phyloP scores from a whole-genome alignment of 2,113 vertebrate species.

The Spea bombifrons region DNA sequence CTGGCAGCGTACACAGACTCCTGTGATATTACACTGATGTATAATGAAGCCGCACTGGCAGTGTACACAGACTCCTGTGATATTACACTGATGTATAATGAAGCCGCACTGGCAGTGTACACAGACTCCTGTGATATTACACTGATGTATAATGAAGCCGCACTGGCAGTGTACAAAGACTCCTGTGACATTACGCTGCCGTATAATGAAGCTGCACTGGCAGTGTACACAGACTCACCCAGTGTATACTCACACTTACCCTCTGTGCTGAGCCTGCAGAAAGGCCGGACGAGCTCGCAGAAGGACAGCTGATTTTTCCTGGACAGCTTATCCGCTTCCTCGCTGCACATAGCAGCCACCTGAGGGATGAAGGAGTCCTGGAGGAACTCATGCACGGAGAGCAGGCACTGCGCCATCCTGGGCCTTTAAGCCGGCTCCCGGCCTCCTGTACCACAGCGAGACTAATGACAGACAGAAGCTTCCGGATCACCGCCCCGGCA shows the following conservation, averaged over 20 bases:
- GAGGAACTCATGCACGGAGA: slow-evolving; percentile 94
- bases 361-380: slow-evolving; percentile 95
- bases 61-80: no score
- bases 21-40: no score
- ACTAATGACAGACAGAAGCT: background rate
- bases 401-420: slow-evolving; percentile 89
- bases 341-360: slow-evolving; percentile 91
- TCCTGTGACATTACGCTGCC: no score
- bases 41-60: no score
- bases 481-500: slow-evolving; percentile 44
- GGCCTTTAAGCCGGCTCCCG: slow-evolving; percentile 29
- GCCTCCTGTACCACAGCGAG: background rate
- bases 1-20: no score
- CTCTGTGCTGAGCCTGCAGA: slow-evolving; percentile 93
- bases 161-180: no score
- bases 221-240: background rate
- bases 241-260: slow-evolving; percentile 65
- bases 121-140: no score
- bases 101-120: no score
- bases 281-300: slow-evolving; percentile 88
- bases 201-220: no score
- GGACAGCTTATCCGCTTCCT: slow-evolving; percentile 85
- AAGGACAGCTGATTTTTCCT: slow-evolving; percentile 90
- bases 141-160: no score
- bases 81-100: no score